Evolutionary conservation across 2,888 invertebrate genomes (phyloP).

Genomic region (Trileptium ribeirensis): DNA sequence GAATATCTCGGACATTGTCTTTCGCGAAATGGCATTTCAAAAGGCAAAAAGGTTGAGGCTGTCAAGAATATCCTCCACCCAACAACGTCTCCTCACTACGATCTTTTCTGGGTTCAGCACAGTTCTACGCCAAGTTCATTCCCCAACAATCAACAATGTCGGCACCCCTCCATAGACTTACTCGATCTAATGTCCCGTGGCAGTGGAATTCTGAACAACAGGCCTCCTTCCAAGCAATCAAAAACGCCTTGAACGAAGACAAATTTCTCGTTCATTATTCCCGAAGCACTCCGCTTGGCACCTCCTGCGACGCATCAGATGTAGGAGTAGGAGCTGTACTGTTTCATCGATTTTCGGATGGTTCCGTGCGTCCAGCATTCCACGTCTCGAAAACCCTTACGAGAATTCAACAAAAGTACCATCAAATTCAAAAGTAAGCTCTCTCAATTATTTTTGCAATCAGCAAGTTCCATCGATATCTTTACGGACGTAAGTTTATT

Average conservation of each 20-base stretch:
- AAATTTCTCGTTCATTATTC: background rate
- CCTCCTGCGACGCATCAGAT: conserved; percentile 17
- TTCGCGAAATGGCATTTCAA: conserved; percentile 20
- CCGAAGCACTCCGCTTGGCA: background rate
- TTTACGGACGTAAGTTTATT: conserved; percentile 33
- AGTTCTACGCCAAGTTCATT: background rate
- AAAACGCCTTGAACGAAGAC: background rate
- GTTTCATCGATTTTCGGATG: conserved; percentile 32
- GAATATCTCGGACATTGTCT: conserved; percentile 16
- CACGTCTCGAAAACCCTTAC: conserved; percentile 37
- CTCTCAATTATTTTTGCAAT: conserved; percentile 36
- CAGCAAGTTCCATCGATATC: conserved; percentile 38
- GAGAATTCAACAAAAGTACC: conserved; percentile 35
- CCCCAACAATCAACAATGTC: background rate
- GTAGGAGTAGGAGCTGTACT: conserved; percentile 16
- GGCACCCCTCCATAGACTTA: background rate
- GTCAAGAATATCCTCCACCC: conserved; percentile 23
- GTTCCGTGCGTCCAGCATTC: conserved; percentile 32
- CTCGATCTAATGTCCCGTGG: background rate
- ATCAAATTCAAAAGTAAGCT: conserved; percentile 39
- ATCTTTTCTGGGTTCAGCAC: background rate
- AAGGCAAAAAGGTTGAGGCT: conserved; percentile 23
- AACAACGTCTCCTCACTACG: background rate
- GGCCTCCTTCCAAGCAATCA: background rate
- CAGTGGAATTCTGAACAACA: background rate